Conservation (phyloP, 2,888 invertebrate genomes). For the Pristionchus arcanus region DNA sequence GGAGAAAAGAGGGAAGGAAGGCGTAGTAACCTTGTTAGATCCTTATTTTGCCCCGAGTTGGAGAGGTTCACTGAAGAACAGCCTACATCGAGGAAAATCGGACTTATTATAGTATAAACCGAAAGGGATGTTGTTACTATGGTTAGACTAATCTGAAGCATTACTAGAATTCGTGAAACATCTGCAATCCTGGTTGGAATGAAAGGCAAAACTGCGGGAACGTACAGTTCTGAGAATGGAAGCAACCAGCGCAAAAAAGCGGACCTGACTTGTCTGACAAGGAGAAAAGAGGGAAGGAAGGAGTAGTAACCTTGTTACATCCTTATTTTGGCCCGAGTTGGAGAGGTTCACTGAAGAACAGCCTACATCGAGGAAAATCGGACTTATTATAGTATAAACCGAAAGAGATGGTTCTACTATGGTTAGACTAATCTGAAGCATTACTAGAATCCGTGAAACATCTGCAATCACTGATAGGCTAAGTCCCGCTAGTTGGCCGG, state of each 20-base stretch:
- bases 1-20: not conserved
- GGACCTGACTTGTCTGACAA: not conserved
- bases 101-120: not conserved
- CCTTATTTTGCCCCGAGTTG: not conserved
- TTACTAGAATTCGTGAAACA: too few relatives aligned
- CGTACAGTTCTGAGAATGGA: not conserved
- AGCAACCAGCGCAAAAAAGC: not conserved
- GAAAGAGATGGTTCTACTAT: not conserved
- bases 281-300: not conserved
- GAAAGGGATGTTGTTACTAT: not conserved
- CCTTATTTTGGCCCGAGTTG: not conserved
- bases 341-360: not conserved
- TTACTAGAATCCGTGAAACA: too few relatives aligned
- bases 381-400: not conserved
- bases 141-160: too few relatives aligned
- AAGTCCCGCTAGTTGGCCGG: too few relatives aligned
- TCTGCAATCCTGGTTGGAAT: too few relatives aligned
- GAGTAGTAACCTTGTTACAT: slow-evolving; percentile 14
- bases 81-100: not conserved
- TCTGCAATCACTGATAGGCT: too few relatives aligned
- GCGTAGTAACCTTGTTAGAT: slow-evolving; percentile 14
- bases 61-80: not conserved
- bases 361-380: not conserved
- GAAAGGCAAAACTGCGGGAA: not conserved
- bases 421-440: too few relatives aligned